A percentile compares a stretch with the other conserved stretches of the same genome.
These are phyloP conservation scores for Colistium nudipinnis DNA, from an alignment of 2,113 vertebrate species.

Conservation along the genomic window DNA sequence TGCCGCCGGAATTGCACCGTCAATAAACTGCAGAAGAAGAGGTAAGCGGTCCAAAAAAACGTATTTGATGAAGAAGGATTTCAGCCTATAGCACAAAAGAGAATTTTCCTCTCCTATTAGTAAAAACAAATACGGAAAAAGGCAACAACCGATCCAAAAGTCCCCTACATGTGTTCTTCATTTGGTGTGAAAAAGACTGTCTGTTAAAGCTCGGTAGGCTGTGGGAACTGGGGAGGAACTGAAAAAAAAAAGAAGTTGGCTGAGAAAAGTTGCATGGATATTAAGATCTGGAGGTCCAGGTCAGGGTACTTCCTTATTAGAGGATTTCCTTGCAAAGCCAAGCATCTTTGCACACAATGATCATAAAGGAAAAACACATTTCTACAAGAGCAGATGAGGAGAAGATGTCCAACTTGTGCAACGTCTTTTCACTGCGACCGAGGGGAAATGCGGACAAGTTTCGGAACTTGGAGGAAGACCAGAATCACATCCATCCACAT, in stretches of 20 bases:
- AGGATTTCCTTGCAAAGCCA: constrained; percentile 20
- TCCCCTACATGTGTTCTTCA: constrained; percentile 74
- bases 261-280: constrained; percentile 41
- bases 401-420: constrained; percentile 44
- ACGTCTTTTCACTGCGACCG: constrained; percentile 40
- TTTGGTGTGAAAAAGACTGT: constrained; percentile 67
- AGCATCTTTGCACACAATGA: constrained; percentile 42
- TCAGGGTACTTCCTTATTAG: constrained; percentile 28
- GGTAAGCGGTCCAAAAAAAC: not conserved
- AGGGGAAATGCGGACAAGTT: constrained; percentile 15
- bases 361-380: constrained; percentile 52
- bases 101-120: constrained; percentile 36
- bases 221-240: constrained; percentile 25
- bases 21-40: no score
- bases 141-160: constrained; percentile 27
- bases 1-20: no score
- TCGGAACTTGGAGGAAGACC: constrained; percentile 30
- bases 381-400: not conserved
- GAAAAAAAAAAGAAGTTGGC: constrained; percentile 2
- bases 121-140: constrained; percentile 33
- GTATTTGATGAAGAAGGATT: constrained; percentile 1
- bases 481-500: constrained; percentile 9
- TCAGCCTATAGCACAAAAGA: constrained; percentile 32
- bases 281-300: constrained; percentile 9
- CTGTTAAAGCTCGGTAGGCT: constrained; percentile 16